phyloP scores from a whole-genome alignment of 2,888 invertebrate species.

The Pristionchus japonicus region DNA sequence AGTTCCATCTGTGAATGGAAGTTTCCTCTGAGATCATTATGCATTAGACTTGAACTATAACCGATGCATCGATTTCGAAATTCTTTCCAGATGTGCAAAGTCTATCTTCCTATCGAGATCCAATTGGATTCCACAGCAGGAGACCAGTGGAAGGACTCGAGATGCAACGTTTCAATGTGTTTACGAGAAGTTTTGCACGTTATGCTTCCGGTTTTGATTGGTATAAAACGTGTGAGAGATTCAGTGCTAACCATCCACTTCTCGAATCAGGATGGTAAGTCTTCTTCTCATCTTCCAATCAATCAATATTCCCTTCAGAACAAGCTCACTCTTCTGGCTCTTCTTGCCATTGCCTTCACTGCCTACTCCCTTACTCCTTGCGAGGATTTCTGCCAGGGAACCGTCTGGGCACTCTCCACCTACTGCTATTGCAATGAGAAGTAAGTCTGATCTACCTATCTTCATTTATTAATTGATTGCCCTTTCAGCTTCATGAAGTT shows the following conservation, averaged over 20 bases:
- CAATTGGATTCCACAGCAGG: not conserved
- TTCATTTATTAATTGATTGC: not conserved
- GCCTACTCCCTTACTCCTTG: slow-evolving; percentile 5
- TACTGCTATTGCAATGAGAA: not conserved
- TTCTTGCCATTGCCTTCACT: not conserved
- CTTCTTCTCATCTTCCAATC: not conserved
- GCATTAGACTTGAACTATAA: too few species aligned
- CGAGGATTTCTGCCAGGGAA: slow-evolving; percentile 14
- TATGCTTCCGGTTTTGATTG: not conserved
- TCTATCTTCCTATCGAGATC: not conserved
- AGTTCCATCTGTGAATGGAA: too few species aligned
- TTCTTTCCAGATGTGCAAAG: too few species aligned
- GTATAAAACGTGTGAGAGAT: not conserved
- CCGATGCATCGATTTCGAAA: too few species aligned
- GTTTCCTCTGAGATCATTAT: too few species aligned
- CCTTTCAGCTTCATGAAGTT: not conserved
- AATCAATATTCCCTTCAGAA: not conserved
- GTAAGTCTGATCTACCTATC: not conserved
- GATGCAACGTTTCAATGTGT: not conserved
- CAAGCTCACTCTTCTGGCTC: not conserved
- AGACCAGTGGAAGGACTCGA: not conserved
- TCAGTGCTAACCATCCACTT: not conserved
- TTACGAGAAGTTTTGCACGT: not conserved
- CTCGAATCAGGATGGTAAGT: not conserved
- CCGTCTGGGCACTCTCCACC: not conserved